Conservation (phyloP, 1,140 invertebrate species). For the Metopolophium dirhodum region DNA sequence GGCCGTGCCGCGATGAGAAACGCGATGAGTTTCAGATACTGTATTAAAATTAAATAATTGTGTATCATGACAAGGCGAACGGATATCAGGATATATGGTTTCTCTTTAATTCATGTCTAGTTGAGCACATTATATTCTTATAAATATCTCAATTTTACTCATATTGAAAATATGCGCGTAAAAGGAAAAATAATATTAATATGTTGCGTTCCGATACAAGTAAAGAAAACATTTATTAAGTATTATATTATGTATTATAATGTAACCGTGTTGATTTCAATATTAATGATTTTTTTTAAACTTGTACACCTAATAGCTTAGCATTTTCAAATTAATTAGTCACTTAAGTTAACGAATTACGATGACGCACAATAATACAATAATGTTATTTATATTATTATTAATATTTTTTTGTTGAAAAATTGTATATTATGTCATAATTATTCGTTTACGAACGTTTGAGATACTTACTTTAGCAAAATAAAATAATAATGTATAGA, state of each 20-base stretch:
- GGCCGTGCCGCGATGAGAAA: background rate
- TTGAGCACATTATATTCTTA: background rate
- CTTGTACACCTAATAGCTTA: background rate
- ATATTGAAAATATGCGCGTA: background rate
- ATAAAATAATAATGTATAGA: background rate
- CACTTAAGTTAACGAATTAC: background rate
- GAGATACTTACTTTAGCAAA: background rate
- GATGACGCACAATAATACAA: background rate
- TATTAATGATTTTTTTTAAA: background rate
- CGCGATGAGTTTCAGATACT: background rate
- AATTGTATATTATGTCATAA: background rate
- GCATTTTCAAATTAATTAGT: slow-evolving; percentile 13
- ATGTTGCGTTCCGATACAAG: background rate
- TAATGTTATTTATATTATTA: background rate
- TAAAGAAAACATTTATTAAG: background rate
- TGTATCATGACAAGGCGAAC: background rate
- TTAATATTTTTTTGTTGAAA: background rate
- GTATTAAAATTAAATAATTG: background rate
- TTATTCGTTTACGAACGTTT: background rate
- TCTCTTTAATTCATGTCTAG: slow-evolving; percentile 9
- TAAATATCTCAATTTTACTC: slow-evolving; percentile 1
- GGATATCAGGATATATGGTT: background rate
- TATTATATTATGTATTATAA: background rate
- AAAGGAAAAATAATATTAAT: slow-evolving; percentile 22
- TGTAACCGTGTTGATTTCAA: background rate